Base-by-base conservation (phyloP, 1,140 invertebrate species). In the Chrysomallon squamiferum region DNA sequence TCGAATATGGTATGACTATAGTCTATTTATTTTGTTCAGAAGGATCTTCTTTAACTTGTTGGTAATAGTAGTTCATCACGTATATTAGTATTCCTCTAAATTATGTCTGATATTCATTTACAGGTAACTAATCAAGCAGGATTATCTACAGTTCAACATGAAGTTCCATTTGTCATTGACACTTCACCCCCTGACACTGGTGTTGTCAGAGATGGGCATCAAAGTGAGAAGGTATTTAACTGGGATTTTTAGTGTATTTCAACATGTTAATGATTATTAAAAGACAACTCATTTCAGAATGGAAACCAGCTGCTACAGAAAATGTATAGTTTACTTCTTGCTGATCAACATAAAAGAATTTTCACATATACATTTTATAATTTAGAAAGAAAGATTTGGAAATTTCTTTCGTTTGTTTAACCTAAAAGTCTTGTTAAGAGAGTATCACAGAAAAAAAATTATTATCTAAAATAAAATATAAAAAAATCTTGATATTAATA, bases 111-210 rank as follows among this genome's bases (percentile, higher is more conserved):
- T 1, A 47, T 47, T 5, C 25, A 15, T 60, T 58, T 60, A 59
- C 7, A 68, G 67, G 64, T 30, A 15, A 63, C 54, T 2, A 68
- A 72, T 32, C 43, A 59, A 52, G 67, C 59, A n/a, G 67, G 71
- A 35, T 15, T 69, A 2, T 38, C 50, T 4, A 30, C 58, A 0
- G n/a, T 59, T 3, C n/a, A 29, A 13, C 27, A 45, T 1, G 69
- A 64, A 0, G 22, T 18, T 27, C 60, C 33, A 2, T 41, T 68
- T 7, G n/a, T 66, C 7, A 32, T 66, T 6, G 70, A 72, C 54
- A 56, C 60, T 9, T 63, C 66, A 18, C 63, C 62, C 1, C 70
- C 70, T 7, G 35, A 38, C 22, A 3, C 25, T 35, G 70, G 70
- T 20, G 38, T 45, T 32, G 57, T 72, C 1, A 38, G 35, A 32